Evolutionary conservation across 2,888 invertebrate species (phyloP).

Genomic region (Plusia festucae): DNA sequence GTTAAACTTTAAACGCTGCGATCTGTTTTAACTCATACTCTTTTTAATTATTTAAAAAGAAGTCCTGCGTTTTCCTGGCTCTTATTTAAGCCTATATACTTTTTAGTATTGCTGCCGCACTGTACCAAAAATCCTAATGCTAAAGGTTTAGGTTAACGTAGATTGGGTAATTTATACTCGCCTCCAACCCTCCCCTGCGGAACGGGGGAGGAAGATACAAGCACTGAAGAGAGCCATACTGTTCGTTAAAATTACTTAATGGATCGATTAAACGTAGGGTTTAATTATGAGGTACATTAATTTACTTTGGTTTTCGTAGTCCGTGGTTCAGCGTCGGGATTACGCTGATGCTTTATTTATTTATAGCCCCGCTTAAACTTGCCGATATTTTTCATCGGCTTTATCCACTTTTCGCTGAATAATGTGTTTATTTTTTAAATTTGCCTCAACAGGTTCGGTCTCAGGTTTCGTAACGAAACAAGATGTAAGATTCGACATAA

Average conservation of each 20-base stretch:
- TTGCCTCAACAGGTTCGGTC: constrained; percentile 60
- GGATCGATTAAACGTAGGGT: constrained; percentile 81
- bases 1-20: constrained; percentile 59
- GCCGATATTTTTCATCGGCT: constrained; percentile 52
- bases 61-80: constrained; percentile 63
- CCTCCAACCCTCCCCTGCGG: constrained; percentile 74
- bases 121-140: constrained; percentile 84
- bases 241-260: constrained; percentile 86
- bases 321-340: constrained; percentile 53
- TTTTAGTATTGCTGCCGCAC: constrained; percentile 81
- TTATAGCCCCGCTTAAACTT: constrained; percentile 55
- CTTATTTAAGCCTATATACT: constrained; percentile 83
- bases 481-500: constrained; percentile 62
- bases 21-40: constrained; percentile 45
- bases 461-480: constrained; percentile 54
- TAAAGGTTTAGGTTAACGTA: constrained; percentile 85
- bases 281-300: constrained; percentile 78
- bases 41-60: neutral
- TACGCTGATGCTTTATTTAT: constrained; percentile 58
- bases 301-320: constrained; percentile 62
- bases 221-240: constrained; percentile 77
- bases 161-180: constrained; percentile 89
- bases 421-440: constrained; percentile 42
- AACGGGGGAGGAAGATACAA: constrained; percentile 73
- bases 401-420: constrained; percentile 51